Evolutionary conservation across 2,113 vertebrate species (phyloP).

Genomic region (Pterocles gutturalis): DNA sequence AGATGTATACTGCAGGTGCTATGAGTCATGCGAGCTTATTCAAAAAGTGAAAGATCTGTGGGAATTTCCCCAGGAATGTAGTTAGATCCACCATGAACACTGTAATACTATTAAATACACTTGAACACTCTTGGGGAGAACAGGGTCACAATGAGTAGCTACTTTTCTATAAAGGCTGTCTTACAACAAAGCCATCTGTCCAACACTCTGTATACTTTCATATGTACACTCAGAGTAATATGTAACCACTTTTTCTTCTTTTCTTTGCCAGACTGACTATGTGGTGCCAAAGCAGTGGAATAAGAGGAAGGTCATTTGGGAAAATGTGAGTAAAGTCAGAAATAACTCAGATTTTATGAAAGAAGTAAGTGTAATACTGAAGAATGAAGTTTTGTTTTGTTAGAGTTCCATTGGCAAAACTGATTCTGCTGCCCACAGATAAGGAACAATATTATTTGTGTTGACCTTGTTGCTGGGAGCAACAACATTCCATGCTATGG

Average conservation of each 20-base stretch:
- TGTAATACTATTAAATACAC: not conserved
- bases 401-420: not conserved
- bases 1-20: not conserved
- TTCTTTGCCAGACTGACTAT: not conserved
- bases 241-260: not conserved
- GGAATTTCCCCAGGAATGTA: not conserved
- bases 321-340: not conserved
- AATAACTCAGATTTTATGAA: not conserved
- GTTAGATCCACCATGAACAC: not conserved
- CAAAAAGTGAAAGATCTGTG: not conserved
- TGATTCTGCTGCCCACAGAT: not conserved
- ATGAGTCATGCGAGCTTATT: not conserved
- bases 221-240: fast-evolving
- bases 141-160: not conserved
- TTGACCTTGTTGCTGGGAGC: not conserved
- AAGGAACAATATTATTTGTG: not conserved
- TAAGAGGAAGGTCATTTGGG: not conserved
- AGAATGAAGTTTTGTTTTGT: not conserved
- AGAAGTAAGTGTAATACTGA: not conserved
- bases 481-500: not conserved
- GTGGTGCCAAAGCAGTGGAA: not conserved
- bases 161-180: not conserved
- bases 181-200: not conserved
- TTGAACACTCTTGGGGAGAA: not conserved
- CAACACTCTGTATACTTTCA: not conserved